phyloP scores from a whole-genome alignment of 2,797 vertebrate genomes.

The Orestias chungarensis region DNA sequence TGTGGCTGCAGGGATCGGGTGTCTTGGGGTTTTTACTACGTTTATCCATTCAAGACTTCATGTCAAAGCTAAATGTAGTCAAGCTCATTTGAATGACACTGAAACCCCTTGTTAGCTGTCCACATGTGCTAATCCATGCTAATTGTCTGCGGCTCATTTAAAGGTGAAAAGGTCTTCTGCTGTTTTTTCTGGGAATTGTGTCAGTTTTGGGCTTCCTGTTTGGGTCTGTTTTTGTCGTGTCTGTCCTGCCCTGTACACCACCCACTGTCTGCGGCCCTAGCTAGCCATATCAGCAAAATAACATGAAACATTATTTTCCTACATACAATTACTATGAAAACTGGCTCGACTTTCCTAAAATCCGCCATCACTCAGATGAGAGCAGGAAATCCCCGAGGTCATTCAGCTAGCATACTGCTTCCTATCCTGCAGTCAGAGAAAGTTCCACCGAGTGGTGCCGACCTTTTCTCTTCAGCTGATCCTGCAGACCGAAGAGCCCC shows the following conservation, averaged over 20 bases:
- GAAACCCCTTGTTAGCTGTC: conserved; percentile 41
- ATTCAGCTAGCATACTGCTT: conserved; percentile 79
- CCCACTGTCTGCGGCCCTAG: conserved; percentile 36
- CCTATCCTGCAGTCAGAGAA: conserved; percentile 69
- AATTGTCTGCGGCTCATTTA: conserved; percentile 69
- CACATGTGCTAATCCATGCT: conserved; percentile 62
- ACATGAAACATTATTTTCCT: conserved; percentile 22
- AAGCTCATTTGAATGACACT: conserved; percentile 54
- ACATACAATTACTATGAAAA: conserved; percentile 36
- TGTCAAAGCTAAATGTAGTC: conserved; percentile 37
- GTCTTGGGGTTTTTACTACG: conserved; percentile 9
- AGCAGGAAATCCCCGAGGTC: conserved; percentile 82
- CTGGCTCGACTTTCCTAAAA: conserved; percentile 55
- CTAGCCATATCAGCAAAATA: conserved; percentile 38
- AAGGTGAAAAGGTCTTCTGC: conserved; percentile 64
- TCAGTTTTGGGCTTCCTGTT: conserved; percentile 12
- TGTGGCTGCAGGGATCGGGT: too few species aligned
- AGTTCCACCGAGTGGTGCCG: conserved; percentile 67
- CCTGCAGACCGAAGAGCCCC: conserved; percentile 34
- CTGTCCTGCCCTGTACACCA: conserved; percentile 34
- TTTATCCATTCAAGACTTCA: conserved; percentile 34
- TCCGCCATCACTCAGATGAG: conserved; percentile 66
- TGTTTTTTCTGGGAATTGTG: too few species aligned
- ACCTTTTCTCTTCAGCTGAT: conserved; percentile 48
- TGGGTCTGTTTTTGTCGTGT: conserved; percentile 47